Conservation (phyloP, 1,140 invertebrate species). For the Eriosoma lanigerum region DNA sequence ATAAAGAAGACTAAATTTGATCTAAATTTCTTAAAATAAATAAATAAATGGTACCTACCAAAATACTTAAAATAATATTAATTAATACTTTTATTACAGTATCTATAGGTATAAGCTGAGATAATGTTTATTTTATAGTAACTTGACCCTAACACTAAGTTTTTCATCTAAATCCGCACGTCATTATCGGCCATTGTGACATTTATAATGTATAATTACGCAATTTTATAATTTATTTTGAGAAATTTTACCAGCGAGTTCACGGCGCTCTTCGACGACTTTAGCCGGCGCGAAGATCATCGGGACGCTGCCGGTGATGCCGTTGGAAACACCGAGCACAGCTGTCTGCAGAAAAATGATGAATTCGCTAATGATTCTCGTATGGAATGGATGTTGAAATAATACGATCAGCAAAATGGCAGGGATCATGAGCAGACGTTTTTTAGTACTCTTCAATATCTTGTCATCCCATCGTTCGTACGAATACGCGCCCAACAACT, state of each 20-base stretch:
- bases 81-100: too few species aligned
- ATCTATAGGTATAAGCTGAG: too few species aligned
- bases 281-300: constrained; percentile 86
- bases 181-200: too few species aligned
- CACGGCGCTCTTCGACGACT: constrained; percentile 74
- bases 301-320: constrained; percentile 82
- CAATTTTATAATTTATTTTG: neutral
- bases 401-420: constrained; percentile 63
- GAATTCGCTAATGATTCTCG: constrained; percentile 36
- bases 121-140: too few species aligned
- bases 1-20: too few species aligned
- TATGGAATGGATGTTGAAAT: constrained; percentile 37
- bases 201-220: too few species aligned
- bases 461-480: constrained; percentile 78
- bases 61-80: too few species aligned
- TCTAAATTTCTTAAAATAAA: too few species aligned
- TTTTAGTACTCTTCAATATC: constrained; percentile 69
- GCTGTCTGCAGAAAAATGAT: constrained; percentile 64
- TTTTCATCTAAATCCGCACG: too few species aligned
- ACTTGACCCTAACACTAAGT: too few species aligned
- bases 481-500: constrained; percentile 78
- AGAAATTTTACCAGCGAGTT: constrained; percentile 66
- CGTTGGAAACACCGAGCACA: constrained; percentile 80
- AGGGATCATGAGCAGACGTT: constrained; percentile 74
- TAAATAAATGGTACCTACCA: too few species aligned